These are phyloP conservation scores for Sebastes steindachneri DNA, from an alignment of 2,797 vertebrate genomes.

Conservation along the genomic window DNA sequence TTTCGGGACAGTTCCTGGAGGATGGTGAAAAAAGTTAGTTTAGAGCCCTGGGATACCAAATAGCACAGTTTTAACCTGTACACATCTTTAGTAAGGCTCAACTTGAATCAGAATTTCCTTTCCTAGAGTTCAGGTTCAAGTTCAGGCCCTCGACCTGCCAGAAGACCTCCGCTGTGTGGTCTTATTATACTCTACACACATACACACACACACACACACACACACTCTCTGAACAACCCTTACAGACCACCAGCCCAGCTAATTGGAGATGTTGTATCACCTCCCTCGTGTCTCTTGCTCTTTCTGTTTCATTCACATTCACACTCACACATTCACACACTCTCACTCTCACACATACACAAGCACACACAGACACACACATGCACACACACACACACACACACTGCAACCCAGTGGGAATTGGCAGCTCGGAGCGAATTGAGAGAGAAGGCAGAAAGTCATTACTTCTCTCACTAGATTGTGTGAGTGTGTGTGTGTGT, in stretches of 20 bases:
- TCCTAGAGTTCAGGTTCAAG: constrained; percentile 3
- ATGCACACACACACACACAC: constrained; percentile 5
- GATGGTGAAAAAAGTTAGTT: no score
- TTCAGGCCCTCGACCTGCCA: constrained; percentile 21
- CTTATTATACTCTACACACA: constrained; percentile 12
- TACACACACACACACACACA: constrained; percentile 1
- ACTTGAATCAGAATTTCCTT: no score
- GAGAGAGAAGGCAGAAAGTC: constrained; percentile 71
- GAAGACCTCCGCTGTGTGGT: constrained; percentile 30
- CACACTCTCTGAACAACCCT: not conserved
- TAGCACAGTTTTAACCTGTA: no score
- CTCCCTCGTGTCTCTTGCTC: constrained; percentile 56
- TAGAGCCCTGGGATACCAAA: no score
- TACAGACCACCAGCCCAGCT: constrained; percentile 58
- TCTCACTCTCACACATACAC: constrained; percentile 1
- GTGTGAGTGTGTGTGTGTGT: constrained; percentile 24
- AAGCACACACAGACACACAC: constrained; percentile 2
- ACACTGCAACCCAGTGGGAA: constrained; percentile 52
- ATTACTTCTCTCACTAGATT: constrained; percentile 57
- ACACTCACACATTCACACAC: not conserved
- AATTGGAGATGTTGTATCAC: constrained; percentile 70
- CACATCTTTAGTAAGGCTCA: no score
- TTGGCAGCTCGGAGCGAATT: constrained; percentile 60
- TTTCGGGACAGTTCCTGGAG: no score
- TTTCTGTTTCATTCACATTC: constrained; percentile 27